Evolutionary conservation across 2,113 vertebrate species (phyloP).

Genomic region (Lutjanus erythropterus): DNA sequence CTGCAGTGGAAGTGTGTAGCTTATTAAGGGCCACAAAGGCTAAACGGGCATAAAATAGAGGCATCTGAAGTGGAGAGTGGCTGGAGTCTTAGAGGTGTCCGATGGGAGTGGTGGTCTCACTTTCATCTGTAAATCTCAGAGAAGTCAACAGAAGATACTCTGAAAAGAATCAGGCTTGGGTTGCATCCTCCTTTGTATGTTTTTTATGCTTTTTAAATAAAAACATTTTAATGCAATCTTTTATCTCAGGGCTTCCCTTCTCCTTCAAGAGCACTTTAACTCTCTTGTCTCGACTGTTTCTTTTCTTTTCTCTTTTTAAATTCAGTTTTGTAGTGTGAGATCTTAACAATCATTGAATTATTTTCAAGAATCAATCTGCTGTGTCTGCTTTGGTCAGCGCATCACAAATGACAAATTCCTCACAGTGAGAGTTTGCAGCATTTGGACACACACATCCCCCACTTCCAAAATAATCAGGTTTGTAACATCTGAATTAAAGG

Average conservation of each 20-base stretch:
- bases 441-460: background rate
- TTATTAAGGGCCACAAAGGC: constrained; percentile 69
- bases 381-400: background rate
- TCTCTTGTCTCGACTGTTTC: background rate
- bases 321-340: no score
- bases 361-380: background rate
- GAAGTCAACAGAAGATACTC: constrained; percentile 14
- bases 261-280: background rate
- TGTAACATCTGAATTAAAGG: constrained; percentile 22
- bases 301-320: background rate
- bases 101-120: constrained; percentile 19
- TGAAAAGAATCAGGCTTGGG: background rate
- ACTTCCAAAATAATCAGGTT: constrained; percentile 22
- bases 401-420: background rate
- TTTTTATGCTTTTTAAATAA: background rate
- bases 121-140: constrained; percentile 27
- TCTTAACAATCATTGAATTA: background rate
- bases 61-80: constrained; percentile 43
- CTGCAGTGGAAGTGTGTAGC: constrained; percentile 59
- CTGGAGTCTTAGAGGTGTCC: constrained; percentile 34
- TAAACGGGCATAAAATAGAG: constrained; percentile 62
- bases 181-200: background rate
- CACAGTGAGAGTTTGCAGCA: background rate
- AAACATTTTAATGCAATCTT: background rate
- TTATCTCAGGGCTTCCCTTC: background rate